Percentiles rank a stretch among this genome's conserved stretches.
These are phyloP conservation scores for Opisthocomus hoazin DNA, from an alignment of 2,113 vertebrate species.

Conservation along the genomic window DNA sequence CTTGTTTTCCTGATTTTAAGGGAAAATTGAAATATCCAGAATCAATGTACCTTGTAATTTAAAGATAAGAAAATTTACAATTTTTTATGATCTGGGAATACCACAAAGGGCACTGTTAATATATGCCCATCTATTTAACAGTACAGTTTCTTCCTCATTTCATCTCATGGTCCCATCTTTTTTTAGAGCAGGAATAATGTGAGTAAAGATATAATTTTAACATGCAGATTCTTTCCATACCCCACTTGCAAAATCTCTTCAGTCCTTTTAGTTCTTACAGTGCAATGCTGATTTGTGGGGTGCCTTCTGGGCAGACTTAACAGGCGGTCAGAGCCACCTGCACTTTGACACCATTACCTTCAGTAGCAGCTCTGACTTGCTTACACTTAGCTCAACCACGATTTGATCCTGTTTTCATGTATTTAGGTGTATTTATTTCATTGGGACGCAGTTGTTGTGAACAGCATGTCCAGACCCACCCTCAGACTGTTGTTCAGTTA, in stretches of 20 bases:
- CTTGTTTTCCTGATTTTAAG: neutral
- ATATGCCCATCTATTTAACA: neutral
- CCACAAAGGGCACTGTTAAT: neutral
- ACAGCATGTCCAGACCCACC: neutral
- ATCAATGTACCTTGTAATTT: neutral
- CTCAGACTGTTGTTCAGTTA: neutral
- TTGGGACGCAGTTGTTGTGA: neutral
- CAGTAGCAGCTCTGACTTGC: neutral
- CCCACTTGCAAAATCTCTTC: neutral
- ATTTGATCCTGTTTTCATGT: neutral
- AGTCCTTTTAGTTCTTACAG: neutral
- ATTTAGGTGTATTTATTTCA: neutral
- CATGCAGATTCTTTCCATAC: neutral
- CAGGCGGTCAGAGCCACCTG: neutral
- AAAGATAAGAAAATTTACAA: neutral
- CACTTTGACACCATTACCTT: neutral
- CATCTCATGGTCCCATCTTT: neutral
- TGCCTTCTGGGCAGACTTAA: neutral
- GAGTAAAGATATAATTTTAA: neutral
- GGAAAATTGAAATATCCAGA: neutral
- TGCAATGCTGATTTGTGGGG: neutral
- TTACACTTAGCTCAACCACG: neutral
- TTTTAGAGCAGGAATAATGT: neutral
- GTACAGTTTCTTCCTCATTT: neutral
- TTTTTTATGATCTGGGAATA: neutral